Conservation (phyloP, 2,113 vertebrate species). For the Ceyx margarethae region DNA sequence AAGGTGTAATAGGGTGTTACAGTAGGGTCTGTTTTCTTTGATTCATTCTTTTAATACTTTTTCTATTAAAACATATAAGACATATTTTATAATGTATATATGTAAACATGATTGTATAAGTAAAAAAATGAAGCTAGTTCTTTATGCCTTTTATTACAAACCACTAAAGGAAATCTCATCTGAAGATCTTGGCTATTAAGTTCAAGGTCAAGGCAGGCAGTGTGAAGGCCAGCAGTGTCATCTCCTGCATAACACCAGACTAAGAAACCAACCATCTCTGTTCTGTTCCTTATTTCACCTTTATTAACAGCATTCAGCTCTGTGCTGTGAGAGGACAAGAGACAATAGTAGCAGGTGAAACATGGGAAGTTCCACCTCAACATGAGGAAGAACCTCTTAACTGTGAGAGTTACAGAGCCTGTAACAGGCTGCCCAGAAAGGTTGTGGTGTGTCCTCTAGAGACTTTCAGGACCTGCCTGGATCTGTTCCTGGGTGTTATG, state of each 20-base stretch:
- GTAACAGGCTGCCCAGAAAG: too few species aligned
- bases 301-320: not conserved
- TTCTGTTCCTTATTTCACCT: not conserved
- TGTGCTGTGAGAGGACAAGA: too few species aligned
- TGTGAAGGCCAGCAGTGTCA: not conserved
- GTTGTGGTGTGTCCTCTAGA: too few species aligned
- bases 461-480: too few species aligned
- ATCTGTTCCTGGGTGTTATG: too few species aligned
- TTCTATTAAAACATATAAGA: not conserved
- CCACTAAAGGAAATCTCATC: not conserved
- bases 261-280: not conserved
- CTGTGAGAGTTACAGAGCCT: too few species aligned
- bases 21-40: not conserved
- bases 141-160: conserved; percentile 6
- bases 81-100: not conserved
- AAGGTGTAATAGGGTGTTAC: not conserved
- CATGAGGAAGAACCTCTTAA: too few species aligned
- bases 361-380: too few species aligned
- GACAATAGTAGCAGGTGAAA: too few species aligned
- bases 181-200: not conserved
- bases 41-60: not conserved
- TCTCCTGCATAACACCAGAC: not conserved
- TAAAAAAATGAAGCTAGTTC: not conserved
- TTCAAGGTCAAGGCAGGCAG: not conserved
- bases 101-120: conserved; percentile 10